A percentile compares a stretch with the other conserved stretches of the same genome.
Evolutionary conservation across 2,113 vertebrate genomes (phyloP).

Genomic region (Syngnathus floridae): DNA sequence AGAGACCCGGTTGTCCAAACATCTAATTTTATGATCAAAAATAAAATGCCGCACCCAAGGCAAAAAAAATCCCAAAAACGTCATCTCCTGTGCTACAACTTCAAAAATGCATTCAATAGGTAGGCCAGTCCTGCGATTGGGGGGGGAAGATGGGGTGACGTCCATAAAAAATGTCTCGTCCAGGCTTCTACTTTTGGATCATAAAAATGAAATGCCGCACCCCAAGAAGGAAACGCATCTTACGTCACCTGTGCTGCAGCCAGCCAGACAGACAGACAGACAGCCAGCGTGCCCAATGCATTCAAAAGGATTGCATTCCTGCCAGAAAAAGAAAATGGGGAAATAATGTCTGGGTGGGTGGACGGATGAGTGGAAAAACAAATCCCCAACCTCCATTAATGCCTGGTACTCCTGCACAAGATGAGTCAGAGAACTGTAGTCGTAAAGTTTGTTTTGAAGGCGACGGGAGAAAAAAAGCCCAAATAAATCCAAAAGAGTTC

Average conservation of each 20-base stretch:
- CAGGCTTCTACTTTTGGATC: background rate
- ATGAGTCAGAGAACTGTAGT: background rate
- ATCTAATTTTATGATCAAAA: too few species aligned
- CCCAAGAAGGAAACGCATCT: background rate
- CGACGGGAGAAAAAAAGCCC: background rate
- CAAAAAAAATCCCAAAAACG: too few species aligned
- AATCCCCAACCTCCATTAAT: conserved; percentile 9
- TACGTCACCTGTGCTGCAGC: background rate
- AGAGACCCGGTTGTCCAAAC: too few species aligned
- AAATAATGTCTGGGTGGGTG: conserved; percentile 1
- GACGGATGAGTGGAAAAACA: conserved; percentile 5
- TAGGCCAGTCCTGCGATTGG: too few species aligned
- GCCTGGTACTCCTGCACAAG: background rate
- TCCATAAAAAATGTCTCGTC: too few species aligned
- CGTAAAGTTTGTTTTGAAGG: background rate
- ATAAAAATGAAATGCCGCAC: background rate
- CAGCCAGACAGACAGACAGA: background rate
- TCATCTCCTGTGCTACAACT: too few species aligned
- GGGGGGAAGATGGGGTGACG: too few species aligned
- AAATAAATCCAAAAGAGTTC: conserved; percentile 46
- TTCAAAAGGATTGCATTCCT: background rate
- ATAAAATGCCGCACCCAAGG: too few species aligned
- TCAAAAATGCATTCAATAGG: too few species aligned
- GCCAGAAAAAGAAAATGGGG: background rate
- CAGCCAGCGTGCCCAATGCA: background rate